phyloP scores from a whole-genome alignment of 2,113 vertebrate genomes.

The Malurus cyaneus region DNA sequence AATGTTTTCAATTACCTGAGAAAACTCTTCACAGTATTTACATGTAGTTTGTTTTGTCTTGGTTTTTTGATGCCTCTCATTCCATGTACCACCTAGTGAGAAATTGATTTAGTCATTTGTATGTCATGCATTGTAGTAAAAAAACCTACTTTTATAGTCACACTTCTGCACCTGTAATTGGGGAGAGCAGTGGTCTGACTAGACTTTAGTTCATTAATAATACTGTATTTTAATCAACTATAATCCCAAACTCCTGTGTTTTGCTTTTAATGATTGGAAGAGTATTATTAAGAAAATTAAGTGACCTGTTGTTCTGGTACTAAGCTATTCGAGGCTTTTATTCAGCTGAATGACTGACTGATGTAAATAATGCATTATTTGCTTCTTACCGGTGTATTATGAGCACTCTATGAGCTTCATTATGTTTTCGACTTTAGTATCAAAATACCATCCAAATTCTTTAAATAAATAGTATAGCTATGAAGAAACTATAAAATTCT shows the following conservation, averaged over 20 bases:
- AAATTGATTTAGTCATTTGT: not conserved
- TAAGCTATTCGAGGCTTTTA: not conserved
- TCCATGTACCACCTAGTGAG: not conserved
- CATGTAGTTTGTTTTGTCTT: not conserved
- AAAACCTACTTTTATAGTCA: not conserved
- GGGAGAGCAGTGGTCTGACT: not conserved
- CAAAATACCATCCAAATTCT: not conserved
- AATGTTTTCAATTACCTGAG: not conserved
- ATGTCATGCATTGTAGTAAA: not conserved
- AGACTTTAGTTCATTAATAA: not conserved
- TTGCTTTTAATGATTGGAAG: not conserved
- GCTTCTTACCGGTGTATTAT: not conserved
- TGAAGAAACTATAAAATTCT: not conserved
- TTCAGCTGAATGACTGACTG: not conserved
- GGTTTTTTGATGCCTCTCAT: not conserved
- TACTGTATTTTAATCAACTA: not conserved
- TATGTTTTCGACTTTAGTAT: not conserved
- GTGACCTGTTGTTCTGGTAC: not conserved
- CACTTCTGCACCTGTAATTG: not conserved
- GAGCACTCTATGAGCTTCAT: not conserved
- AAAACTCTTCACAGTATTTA: not conserved
- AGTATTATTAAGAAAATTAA: not conserved
- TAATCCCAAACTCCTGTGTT: not conserved
- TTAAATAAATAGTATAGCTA: not conserved
- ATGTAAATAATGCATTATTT: not conserved